Evolutionary conservation across 2,797 vertebrate genomes (phyloP).

Genomic region (Crax fasciolata): DNA sequence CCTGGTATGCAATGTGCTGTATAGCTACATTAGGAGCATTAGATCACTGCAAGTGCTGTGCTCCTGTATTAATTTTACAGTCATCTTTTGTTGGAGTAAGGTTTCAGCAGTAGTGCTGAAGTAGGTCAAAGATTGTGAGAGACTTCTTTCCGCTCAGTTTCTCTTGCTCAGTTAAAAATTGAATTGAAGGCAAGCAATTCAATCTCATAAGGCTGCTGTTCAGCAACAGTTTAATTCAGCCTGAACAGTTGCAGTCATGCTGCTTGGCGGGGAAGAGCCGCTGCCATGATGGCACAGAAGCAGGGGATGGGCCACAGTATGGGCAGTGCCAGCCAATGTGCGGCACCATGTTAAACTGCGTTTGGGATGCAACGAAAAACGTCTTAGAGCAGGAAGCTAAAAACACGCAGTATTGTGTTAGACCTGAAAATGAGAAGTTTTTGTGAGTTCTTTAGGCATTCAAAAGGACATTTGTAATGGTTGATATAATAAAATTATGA

Average conservation of each 20-base stretch:
- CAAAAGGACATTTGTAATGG: background rate
- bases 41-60: background rate
- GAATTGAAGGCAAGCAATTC: background rate
- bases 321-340: no score
- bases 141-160: background rate
- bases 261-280: no score
- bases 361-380: background rate
- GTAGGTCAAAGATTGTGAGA: background rate
- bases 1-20: background rate
- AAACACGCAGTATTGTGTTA: background rate
- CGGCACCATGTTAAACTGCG: background rate
- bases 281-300: no score
- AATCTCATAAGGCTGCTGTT: background rate
- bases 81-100: background rate
- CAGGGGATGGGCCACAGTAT: no score
- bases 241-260: background rate
- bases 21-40: background rate
- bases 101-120: background rate
- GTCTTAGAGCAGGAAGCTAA: background rate
- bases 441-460: background rate
- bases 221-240: background rate
- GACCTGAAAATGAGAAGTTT: background rate
- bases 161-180: background rate
- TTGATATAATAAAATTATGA: background rate
- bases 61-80: background rate